phyloP scores from a whole-genome alignment of 2,113 vertebrate genomes.

The Pluvianellus socialis region DNA sequence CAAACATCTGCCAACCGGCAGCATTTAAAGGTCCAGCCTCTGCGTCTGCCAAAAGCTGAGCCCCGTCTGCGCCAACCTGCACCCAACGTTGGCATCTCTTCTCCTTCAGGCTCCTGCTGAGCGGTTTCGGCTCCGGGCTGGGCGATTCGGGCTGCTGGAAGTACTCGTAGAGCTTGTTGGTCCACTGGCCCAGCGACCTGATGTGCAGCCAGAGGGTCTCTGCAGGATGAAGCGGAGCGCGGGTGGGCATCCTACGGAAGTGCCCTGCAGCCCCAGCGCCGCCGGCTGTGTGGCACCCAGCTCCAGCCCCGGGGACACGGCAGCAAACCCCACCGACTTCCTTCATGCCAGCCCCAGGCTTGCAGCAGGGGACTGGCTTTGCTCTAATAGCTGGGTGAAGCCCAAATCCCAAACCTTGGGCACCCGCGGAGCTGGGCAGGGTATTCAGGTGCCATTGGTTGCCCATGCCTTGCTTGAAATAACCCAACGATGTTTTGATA shows the following conservation, averaged over 20 bases:
- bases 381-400: neutral
- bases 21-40: too few relatives aligned
- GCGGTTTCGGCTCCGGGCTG: neutral
- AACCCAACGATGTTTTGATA: neutral
- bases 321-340: fast-evolving
- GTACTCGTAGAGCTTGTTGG: slow-evolving; percentile 83
- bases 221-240: neutral
- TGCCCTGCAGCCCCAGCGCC: neutral
- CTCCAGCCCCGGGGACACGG: fast-evolving
- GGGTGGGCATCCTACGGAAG: fast-evolving
- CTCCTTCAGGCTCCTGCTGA: slow-evolving; percentile 62
- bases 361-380: neutral
- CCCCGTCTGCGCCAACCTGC: slow-evolving; percentile 47
- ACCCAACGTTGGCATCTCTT: neutral
- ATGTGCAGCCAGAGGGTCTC: slow-evolving; percentile 88
- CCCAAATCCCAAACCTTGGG: neutral
- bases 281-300: fast-evolving
- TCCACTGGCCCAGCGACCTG: slow-evolving; percentile 89
- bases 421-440: fast-evolving
- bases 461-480: too few relatives aligned
- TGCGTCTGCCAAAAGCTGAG: fast-evolving
- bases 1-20: neutral
- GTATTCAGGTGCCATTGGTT: neutral
- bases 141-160: slow-evolving; percentile 67
- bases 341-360: fast-evolving